Evolutionary conservation across 2,113 vertebrate species (phyloP).

Genomic region (Gobius niger): DNA sequence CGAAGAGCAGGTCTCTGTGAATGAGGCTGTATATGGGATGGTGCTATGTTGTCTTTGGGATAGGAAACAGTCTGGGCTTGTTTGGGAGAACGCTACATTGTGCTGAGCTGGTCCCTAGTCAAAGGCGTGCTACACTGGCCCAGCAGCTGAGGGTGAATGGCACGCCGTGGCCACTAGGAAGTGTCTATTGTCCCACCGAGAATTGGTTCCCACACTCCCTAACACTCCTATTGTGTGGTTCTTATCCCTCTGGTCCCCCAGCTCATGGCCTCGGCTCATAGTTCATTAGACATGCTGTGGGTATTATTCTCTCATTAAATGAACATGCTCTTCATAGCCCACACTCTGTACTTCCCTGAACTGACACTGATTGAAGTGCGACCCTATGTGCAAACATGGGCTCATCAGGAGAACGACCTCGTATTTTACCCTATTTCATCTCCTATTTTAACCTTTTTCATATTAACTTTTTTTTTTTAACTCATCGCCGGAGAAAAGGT

Average conservation of each 20-base stretch:
- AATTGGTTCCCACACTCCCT: slow-evolving; percentile 78
- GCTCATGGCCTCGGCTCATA: slow-evolving; percentile 53
- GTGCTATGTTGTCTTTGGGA: slow-evolving; percentile 73
- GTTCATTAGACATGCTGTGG: slow-evolving; percentile 67
- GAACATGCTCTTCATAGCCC: slow-evolving; percentile 69
- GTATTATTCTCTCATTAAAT: slow-evolving; percentile 72
- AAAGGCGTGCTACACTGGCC: slow-evolving; percentile 56
- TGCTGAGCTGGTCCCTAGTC: slow-evolving; percentile 73
- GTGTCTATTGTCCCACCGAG: slow-evolving; percentile 67
- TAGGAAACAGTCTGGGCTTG: slow-evolving; percentile 77
- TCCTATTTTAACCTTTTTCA: no score
- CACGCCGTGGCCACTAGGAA: slow-evolving; percentile 71
- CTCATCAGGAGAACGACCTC: no score
- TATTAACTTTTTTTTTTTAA: no score
- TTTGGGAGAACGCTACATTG: slow-evolving; percentile 75
- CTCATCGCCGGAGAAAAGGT: no score
- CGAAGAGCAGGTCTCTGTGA: slow-evolving; percentile 56
- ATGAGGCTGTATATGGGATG: slow-evolving; percentile 61
- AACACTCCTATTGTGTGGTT: slow-evolving; percentile 68
- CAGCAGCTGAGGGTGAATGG: slow-evolving; percentile 70
- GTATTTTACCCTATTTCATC: no score
- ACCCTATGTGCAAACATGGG: no score
- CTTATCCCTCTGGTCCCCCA: slow-evolving; percentile 20
- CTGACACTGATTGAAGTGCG: slow-evolving; percentile 33
- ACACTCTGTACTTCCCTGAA: slow-evolving; percentile 42